Conservation (phyloP, 2,797 vertebrate species). For the Gallinago solitaria region DNA sequence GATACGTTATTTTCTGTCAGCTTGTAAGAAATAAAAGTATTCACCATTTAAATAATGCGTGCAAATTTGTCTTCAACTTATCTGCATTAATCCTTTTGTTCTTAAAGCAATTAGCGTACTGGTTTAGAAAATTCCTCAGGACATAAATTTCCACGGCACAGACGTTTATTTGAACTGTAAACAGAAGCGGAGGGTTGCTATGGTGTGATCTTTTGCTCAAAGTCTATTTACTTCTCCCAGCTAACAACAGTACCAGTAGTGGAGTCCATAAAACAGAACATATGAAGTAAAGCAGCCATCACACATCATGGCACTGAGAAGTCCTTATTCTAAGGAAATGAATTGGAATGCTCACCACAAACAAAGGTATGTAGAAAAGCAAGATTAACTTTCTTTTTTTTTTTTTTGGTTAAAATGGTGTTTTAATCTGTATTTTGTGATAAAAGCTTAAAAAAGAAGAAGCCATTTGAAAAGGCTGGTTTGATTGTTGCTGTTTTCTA, state of each 20-base stretch:
- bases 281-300: neutral
- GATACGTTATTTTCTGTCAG: neutral
- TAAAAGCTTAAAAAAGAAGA: neutral
- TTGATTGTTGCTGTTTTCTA: neutral
- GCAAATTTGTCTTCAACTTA: neutral
- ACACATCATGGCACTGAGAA: neutral
- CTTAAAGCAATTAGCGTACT: neutral
- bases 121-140: slow-evolving; percentile 16
- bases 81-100: neutral
- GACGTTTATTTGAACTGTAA: slow-evolving; percentile 21
- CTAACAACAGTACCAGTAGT: slow-evolving; percentile 2
- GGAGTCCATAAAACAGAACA: neutral
- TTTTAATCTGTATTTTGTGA: neutral
- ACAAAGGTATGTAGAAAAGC: neutral
- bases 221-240: slow-evolving; percentile 33
- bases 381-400: neutral
- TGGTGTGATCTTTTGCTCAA: slow-evolving; percentile 34
- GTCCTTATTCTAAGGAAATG: neutral
- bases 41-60: neutral
- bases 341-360: neutral
- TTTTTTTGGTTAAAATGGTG: neutral
- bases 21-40: neutral
- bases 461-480: neutral
- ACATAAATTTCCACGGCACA: neutral
- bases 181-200: slow-evolving; percentile 57